Percentiles rank a stretch among this genome's conserved stretches.
Conservation (phyloP, 2,113 vertebrate species). For the Chaenocephalus aceratus region DNA sequence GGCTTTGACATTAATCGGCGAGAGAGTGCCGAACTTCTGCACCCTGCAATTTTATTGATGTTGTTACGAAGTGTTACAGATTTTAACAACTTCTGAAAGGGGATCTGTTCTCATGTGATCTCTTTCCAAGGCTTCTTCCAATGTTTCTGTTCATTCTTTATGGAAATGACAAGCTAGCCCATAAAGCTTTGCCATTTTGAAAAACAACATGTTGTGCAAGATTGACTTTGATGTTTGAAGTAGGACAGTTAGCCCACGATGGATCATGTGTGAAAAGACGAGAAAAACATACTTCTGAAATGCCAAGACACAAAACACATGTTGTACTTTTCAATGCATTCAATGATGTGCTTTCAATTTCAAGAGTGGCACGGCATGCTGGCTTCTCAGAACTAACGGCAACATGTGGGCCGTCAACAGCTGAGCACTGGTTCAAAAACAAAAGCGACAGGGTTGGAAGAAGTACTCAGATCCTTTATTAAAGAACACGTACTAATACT, state of each 20-base stretch:
- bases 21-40: background rate
- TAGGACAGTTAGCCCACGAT: background rate
- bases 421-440: background rate
- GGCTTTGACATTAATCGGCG: constrained; percentile 19
- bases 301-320: background rate
- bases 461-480: no score
- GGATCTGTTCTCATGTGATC: background rate
- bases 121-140: background rate
- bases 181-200: background rate
- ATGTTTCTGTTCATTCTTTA: background rate
- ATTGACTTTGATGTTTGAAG: constrained; percentile 14
- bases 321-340: background rate
- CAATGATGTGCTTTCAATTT: background rate
- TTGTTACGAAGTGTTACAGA: constrained; percentile 18
- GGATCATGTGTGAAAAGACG: no score
- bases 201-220: background rate
- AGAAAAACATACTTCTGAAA: background rate
- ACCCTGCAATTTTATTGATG: constrained; percentile 18
- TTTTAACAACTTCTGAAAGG: background rate
- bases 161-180: background rate
- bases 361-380: background rate
- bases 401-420: background rate
- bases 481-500: no score
- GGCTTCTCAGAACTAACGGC: background rate
- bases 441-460: background rate